These are phyloP conservation scores for Chymomyza costata DNA, from an alignment of 1,140 invertebrate genomes.

Conservation along the genomic window DNA sequence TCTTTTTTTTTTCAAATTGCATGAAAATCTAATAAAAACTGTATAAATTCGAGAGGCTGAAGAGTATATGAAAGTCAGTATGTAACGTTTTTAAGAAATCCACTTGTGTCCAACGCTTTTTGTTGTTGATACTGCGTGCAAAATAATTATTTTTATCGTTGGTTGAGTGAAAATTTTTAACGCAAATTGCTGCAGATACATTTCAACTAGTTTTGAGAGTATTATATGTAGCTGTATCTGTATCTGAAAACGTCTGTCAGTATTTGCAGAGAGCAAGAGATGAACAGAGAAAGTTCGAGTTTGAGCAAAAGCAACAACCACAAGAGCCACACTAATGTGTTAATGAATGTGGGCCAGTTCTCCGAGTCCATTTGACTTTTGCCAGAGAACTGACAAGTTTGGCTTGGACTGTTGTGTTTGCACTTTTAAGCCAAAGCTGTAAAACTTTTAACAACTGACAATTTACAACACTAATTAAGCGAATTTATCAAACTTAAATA, in stretches of 20 bases:
- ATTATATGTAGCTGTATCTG: not conserved
- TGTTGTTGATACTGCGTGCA: conserved; percentile 3
- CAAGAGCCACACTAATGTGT: conserved; percentile 22
- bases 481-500: conserved; percentile 22
- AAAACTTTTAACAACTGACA: conserved; percentile 27
- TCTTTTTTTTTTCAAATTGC: no score
- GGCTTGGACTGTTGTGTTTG: no score
- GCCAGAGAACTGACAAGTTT: no score
- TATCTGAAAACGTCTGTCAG: conserved; percentile 27
- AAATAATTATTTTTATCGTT: no score
- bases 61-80: no score
- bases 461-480: conserved; percentile 40
- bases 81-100: no score
- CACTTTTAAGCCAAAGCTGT: no score
- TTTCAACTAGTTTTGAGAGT: conserved; percentile 6
- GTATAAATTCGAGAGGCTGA: no score
- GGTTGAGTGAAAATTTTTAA: conserved; percentile 21
- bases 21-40: no score
- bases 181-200: conserved; percentile 32
- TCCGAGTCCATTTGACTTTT: not conserved
- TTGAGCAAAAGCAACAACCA: not conserved
- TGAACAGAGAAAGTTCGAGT: no score
- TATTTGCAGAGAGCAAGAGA: no score
- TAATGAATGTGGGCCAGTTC: conserved; percentile 44
- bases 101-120: conserved; percentile 34